A percentile compares a stretch with the other conserved stretches of the same genome.
Conservation (phyloP, 2,113 vertebrate species). For the Ifrita kowaldi region DNA sequence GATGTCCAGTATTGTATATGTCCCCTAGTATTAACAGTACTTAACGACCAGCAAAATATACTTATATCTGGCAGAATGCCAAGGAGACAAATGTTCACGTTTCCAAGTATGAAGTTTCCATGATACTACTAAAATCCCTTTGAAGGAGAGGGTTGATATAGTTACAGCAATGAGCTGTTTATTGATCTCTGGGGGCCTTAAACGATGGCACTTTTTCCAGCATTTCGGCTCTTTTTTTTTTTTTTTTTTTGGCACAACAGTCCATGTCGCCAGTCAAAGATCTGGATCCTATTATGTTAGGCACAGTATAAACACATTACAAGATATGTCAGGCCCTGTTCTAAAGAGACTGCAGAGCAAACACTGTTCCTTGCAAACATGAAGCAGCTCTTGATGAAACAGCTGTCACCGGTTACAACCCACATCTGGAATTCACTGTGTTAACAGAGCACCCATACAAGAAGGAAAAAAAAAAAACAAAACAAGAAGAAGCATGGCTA, state of each 20-base stretch:
- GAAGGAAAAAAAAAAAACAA: no score
- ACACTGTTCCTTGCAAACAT: background rate
- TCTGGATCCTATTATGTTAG: background rate
- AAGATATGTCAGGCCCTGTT: background rate
- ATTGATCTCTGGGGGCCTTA: background rate
- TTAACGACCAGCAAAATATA: background rate
- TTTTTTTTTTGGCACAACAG: background rate
- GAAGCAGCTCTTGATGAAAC: slow-evolving; percentile 8
- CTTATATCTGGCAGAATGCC: background rate
- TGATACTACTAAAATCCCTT: background rate
- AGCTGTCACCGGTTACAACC: background rate
- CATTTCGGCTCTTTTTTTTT: background rate
- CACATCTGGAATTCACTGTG: background rate
- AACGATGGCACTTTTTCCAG: background rate
- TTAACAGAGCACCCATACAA: background rate
- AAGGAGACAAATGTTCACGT: background rate
- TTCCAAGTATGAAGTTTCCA: background rate
- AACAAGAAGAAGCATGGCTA: background rate
- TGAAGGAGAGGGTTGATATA: background rate
- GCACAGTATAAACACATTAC: slow-evolving; percentile 14
- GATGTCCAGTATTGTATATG: background rate
- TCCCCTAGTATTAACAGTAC: background rate
- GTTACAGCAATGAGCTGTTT: background rate
- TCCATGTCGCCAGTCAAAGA: background rate
- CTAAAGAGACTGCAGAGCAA: slow-evolving; percentile 25